Base-by-base conservation (phyloP, 2,888 invertebrate genomes). In the Rhagophthalmus giganteus region DNA sequence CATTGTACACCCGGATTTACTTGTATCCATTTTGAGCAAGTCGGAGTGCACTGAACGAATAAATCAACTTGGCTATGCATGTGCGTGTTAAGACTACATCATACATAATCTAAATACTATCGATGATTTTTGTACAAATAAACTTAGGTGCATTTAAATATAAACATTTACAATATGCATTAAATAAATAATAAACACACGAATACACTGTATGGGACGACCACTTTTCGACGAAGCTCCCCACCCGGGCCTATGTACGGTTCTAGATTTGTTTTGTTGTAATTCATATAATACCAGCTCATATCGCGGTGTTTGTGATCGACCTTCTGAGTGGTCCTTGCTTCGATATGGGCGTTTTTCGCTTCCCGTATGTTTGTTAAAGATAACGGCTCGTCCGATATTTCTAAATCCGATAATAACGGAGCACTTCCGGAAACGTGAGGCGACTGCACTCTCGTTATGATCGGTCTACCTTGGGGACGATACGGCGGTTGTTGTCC, bases 271-370 rank as follows among this genome's bases (percentile, higher is more conserved):
- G 79, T 82, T 64, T 83, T 84, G 70, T 89, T 88, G 68, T 92
- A 92, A 71, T 90, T 90, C 58, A 86, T 86, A 70, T 88, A 92
- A 72, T 93, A 93, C 93, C 93, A 93, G 61, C 85, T 86, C 75
- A 85, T 86, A 35, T 69, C 67, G 27, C 63, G 63, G 12, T 58
- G 40, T 35, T 81, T 74, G 57, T 74, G 78, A 56, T 79, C 79
- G 8, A 76, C 74, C 14, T 74, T 73, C 56, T 80, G 81, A 25
- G 78, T 77, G 31, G 70, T 57, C 24, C 34, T 41, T 37, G 40
- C 27, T 31, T 56, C 39, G 24, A 35, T 31, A 28, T 58, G 49
- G 8, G 38, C 35, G 2, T 42, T 57, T 54, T 61, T 57, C 10
- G 42, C 48, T 45, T 61, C 63, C 31, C 61, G 51, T 25, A 40